These are phyloP conservation scores for Sus cebifrons DNA, from an alignment of 2,797 vertebrate genomes.

Conservation along the genomic window DNA sequence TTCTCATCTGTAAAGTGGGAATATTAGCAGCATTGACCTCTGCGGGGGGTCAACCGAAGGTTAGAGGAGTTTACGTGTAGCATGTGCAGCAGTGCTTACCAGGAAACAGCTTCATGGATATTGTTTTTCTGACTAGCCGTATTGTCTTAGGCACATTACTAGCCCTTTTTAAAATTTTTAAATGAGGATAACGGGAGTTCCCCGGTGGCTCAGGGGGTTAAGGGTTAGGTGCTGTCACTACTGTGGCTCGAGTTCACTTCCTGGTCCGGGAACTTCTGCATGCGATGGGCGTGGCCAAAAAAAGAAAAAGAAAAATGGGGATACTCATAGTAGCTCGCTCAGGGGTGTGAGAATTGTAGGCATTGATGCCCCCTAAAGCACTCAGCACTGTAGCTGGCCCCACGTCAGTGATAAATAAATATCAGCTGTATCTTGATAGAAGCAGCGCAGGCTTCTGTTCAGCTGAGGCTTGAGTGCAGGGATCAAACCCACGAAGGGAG, in stretches of 20 bases:
- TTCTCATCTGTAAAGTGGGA: background rate
- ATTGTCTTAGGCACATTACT: background rate
- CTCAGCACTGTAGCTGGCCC: background rate
- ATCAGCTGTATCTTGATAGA: background rate
- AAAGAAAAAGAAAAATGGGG: background rate
- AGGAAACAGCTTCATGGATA: background rate
- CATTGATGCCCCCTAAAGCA: background rate
- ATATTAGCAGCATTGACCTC: background rate
- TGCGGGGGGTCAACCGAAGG: background rate
- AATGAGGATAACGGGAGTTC: background rate
- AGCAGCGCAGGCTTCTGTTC: background rate
- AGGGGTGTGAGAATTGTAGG: background rate
- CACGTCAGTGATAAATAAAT: background rate
- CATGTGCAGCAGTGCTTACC: background rate
- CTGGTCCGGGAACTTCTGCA: no score
- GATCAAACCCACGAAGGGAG: background rate
- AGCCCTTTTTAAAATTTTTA: constrained; percentile 31
- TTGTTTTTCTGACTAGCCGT: background rate
- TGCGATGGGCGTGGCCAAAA: no score
- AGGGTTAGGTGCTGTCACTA: no score
- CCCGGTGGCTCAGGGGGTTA: no score
- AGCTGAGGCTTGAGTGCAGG: background rate
- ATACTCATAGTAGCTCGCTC: background rate
- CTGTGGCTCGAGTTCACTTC: no score
- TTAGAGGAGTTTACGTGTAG: background rate